Base-by-base conservation (phyloP, 35 echinoderm and acorn worm species). In the Chiridota heheva region DNA sequence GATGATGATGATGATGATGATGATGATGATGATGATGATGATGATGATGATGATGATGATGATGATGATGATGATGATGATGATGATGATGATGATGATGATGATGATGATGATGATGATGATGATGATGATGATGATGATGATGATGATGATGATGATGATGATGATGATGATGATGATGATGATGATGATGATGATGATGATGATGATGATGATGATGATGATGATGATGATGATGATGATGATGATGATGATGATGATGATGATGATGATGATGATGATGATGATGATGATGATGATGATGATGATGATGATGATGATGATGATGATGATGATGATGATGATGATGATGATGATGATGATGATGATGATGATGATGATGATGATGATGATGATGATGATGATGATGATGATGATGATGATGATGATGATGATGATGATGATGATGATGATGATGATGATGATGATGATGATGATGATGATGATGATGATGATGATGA, bases 11-110 rank as follows among this genome's bases (percentile, higher is more conserved):
- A 32, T 66, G 29, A 66, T 66, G 28, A 32, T 66, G 28, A 66
- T 66, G 28, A 66, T 66, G 28, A 66, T 66, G 62, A 66, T 66
- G 28, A 66, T 66, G 28, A 66, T 66, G 62, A 66, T 66, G 12
- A 32, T 66, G 29, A 66, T 66, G 28, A 66, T 66, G 28, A 32
- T 66, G 29, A 66, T 66, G 28, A 32, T 66, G 28, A 66, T 66
- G 28, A 66, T 66, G 28, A 66, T 66, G 62, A 66, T 66, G 28
- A 66, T 66, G 28, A 66, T 66, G 62, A 66, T 66, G 12, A 32
- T 66, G 29, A 66, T 66, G 29, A 66, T 66, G 29, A 66, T 66
- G 29, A 66, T 66, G 29, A 66, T 66, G 29, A 66, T 66, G 29
- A 66, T 66, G 29, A 66, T 66, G 29, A 66, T 66, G 29, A 66